Evolutionary conservation across 2,797 vertebrate species (phyloP).

Genomic region (Platalea minor): DNA sequence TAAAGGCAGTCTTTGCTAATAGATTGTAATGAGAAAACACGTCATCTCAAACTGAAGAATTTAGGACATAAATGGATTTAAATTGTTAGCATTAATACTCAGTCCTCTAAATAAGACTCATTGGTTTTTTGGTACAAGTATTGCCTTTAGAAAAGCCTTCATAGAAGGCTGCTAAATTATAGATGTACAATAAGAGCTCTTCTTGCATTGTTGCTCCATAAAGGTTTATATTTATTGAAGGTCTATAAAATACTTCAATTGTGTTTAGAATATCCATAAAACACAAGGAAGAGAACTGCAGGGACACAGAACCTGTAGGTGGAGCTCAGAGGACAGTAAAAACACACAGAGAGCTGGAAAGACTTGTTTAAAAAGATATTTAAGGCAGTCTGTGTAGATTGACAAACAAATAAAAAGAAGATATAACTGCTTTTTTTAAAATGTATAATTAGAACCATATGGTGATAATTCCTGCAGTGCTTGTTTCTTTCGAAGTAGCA

Average conservation of each 20-base stretch:
- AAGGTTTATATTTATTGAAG: not conserved
- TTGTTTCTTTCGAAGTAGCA: not conserved
- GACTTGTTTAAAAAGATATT: not conserved
- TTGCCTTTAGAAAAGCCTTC: not conserved
- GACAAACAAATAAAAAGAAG: not conserved
- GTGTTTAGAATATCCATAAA: not conserved
- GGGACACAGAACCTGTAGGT: not conserved
- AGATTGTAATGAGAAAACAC: not conserved
- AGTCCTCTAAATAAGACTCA: not conserved
- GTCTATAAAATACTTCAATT: not conserved
- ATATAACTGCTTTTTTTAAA: rapidly evolving
- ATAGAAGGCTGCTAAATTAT: not conserved
- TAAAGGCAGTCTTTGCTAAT: not conserved
- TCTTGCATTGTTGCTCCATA: not conserved
- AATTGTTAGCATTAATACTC: not conserved
- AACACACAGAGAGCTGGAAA: not conserved
- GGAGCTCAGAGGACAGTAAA: not conserved
- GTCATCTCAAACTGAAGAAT: not conserved
- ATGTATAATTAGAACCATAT: not conserved
- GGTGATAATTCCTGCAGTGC: not conserved
- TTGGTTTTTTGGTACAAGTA: not conserved
- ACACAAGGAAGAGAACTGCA: not conserved
- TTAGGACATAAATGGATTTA: not conserved
- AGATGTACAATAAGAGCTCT: not conserved
- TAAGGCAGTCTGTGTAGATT: not conserved